Evolutionary conservation across 2,888 invertebrate species (phyloP).

Genomic region (Platycheirus albimanus): DNA sequence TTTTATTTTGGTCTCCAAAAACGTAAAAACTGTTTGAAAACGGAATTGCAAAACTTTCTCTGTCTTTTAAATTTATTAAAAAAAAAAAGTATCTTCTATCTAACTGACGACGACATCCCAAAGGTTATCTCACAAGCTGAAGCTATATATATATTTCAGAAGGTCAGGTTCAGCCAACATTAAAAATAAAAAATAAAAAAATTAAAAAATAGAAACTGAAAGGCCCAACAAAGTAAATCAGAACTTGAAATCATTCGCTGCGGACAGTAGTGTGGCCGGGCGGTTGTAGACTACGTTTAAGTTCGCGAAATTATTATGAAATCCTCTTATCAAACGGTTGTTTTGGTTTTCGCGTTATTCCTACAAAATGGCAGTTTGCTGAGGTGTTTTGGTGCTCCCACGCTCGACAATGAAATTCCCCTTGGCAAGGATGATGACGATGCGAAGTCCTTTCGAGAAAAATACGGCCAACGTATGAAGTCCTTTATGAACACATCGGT

Average conservation of each 20-base stretch:
- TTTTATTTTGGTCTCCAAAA: no score
- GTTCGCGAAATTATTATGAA: slow-evolving; percentile 34
- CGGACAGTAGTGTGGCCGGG: slow-evolving; percentile 20
- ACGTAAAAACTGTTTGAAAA: no score
- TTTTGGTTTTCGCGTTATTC: slow-evolving; percentile 22
- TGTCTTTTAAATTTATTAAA: not conserved
- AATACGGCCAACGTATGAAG: slow-evolving; percentile 78
- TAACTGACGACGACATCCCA: not conserved
- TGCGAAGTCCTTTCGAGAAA: slow-evolving; percentile 68
- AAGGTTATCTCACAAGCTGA: slow-evolving; percentile 25
- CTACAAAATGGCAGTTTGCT: not conserved
- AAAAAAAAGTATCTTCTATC: not conserved
- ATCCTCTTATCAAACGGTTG: not conserved
- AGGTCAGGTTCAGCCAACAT: slow-evolving; percentile 18
- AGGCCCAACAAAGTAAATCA: not conserved
- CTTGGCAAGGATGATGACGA: slow-evolving; percentile 44
- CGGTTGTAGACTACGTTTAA: slow-evolving; percentile 13
- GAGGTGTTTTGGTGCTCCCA: not conserved
- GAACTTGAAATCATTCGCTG: slow-evolving; percentile 35
- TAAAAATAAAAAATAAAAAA: slow-evolving; percentile 16
- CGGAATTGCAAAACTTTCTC: not conserved
- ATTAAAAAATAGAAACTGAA: slow-evolving; percentile 4
- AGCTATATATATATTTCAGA: slow-evolving; percentile 1
- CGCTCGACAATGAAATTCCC: slow-evolving; percentile 72
- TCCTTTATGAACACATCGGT: slow-evolving; percentile 79